These are phyloP conservation scores for Zosterops hypoxanthus DNA, from an alignment of 2,113 vertebrate species.

Conservation along the genomic window DNA sequence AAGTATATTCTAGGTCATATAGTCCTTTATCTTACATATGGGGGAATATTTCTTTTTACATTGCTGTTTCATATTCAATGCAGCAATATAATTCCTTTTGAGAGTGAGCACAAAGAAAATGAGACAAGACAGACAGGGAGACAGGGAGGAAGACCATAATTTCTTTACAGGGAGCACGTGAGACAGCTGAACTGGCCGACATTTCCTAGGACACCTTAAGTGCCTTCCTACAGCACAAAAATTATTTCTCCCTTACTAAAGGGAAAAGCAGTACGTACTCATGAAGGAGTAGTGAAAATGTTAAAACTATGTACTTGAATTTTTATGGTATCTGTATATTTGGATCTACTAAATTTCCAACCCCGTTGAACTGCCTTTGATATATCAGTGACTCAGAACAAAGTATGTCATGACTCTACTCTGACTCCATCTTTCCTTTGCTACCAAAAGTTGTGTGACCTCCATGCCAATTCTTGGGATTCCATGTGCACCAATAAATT, in stretches of 20 bases:
- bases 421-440: not conserved
- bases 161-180: not conserved
- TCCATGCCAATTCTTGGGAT: not conserved
- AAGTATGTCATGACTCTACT: not conserved
- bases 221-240: not conserved
- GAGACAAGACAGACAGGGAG: not conserved
- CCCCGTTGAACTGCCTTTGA: not conserved
- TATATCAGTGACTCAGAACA: not conserved
- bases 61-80: not conserved
- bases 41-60: not conserved
- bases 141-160: not conserved
- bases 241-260: not conserved
- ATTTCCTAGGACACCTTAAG: not conserved
- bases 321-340: not conserved
- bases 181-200: not conserved
- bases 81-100: not conserved
- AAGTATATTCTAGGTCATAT: not conserved
- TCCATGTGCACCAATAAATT: not conserved
- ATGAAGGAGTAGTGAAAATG: not conserved
- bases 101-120: not conserved
- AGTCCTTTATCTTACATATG: not conserved
- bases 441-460: not conserved
- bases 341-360: not conserved
- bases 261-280: not conserved
- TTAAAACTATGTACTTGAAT: not conserved